phyloP scores from a whole-genome alignment of 2,888 invertebrate species.

The Xestoiulus laeticollis region DNA sequence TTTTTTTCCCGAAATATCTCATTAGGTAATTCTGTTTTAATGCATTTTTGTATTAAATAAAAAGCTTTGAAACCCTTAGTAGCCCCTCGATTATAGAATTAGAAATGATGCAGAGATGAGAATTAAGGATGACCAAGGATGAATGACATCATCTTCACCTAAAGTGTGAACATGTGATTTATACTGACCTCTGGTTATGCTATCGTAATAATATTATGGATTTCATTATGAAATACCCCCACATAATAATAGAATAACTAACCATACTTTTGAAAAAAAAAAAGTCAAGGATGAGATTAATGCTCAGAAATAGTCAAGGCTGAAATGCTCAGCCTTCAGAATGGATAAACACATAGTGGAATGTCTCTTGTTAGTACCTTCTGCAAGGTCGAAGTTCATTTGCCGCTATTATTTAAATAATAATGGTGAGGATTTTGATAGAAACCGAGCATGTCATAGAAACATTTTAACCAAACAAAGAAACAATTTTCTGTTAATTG shows the following conservation, averaged over 20 bases:
- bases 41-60: not conserved
- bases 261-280: not conserved
- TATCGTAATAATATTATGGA: not conserved
- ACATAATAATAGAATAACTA: not conserved
- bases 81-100: not conserved
- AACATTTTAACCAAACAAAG: not conserved
- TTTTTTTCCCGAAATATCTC: not conserved
- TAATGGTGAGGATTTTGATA: not conserved
- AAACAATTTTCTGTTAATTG: not conserved
- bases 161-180: not conserved
- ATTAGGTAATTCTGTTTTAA: not conserved
- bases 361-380: not conserved
- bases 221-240: not conserved
- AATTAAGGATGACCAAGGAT: conserved; percentile 36
- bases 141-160: not conserved
- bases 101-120: not conserved
- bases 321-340: not conserved
- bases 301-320: not conserved
- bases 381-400: not conserved
- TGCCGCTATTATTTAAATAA: not conserved
- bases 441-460: not conserved
- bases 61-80: not conserved
- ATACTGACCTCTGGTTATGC: not conserved
- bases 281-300: conserved; percentile 4
- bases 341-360: not conserved